These are phyloP conservation scores for Brachyalestes nurse DNA, from an alignment of 2,797 vertebrate species.

Conservation along the genomic window DNA sequence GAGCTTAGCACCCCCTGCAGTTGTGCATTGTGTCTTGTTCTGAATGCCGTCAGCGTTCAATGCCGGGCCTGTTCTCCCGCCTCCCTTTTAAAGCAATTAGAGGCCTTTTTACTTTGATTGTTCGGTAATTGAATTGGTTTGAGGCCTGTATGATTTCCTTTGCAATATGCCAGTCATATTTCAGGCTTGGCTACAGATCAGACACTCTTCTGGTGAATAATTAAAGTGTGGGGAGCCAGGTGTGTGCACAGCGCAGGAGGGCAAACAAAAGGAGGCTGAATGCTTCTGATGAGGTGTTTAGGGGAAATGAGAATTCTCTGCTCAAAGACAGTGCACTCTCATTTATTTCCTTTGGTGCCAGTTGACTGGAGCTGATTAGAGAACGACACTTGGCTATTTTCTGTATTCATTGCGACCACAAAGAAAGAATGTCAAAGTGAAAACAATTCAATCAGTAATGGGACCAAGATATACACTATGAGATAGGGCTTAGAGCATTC, in stretches of 20 bases:
- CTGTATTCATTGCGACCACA: conserved; percentile 66
- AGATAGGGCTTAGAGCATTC: conserved; percentile 41
- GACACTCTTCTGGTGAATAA: conserved; percentile 77
- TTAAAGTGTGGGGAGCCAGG: conserved; percentile 82
- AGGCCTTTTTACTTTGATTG: conserved; percentile 84
- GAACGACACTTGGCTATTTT: conserved; percentile 71
- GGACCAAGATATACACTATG: conserved; percentile 53
- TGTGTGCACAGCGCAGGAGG: conserved; percentile 70
- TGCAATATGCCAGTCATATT: conserved; percentile 79
- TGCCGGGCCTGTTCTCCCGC: conserved; percentile 64
- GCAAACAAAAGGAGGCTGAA: conserved; percentile 78
- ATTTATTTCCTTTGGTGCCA: conserved; percentile 66
- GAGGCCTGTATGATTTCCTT: conserved; percentile 79
- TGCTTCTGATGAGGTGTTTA: conserved; percentile 84
- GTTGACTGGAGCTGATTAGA: conserved; percentile 77
- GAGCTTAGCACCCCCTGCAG: conserved; percentile 86
- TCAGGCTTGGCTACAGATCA: conserved; percentile 79
- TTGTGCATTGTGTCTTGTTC: conserved; percentile 70
- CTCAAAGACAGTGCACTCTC: conserved; percentile 77
- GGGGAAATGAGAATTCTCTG: conserved; percentile 78
- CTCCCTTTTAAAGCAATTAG: conserved; percentile 82
- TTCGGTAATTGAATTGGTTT: conserved; percentile 85
- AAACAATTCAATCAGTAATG: conserved; percentile 59
- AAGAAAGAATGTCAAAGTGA: conserved; percentile 58
- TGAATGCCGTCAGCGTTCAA: conserved; percentile 63